A percentile compares a stretch with the other conserved stretches of the same genome.
phyloP scores from a whole-genome alignment of 2,113 vertebrate genomes.

The Xyrauchen texanus region DNA sequence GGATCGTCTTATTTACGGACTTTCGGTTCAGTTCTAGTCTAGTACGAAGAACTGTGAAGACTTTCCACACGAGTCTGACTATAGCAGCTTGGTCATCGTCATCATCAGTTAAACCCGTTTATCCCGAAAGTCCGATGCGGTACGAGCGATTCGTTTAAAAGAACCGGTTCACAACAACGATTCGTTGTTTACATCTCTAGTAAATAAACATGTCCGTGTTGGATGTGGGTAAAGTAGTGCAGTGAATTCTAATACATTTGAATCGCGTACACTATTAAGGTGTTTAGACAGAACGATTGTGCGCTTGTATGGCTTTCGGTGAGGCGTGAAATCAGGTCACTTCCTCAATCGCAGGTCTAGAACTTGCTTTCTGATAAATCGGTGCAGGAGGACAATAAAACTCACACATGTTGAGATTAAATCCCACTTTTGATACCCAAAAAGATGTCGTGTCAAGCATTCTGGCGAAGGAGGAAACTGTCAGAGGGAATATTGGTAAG shows the following conservation, averaged over 20 bases:
- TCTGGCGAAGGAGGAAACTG: slow-evolving; percentile 65
- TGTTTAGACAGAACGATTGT: neutral
- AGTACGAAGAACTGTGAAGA: neutral
- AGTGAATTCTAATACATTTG: too few relatives aligned
- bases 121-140: neutral
- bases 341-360: slow-evolving; percentile 24
- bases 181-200: too few relatives aligned
- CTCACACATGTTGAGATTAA: slow-evolving; percentile 37
- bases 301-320: neutral
- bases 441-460: slow-evolving; percentile 67
- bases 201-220: too few relatives aligned
- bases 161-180: too few relatives aligned
- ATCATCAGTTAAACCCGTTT: neutral
- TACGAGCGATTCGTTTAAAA: too few relatives aligned
- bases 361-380: neutral
- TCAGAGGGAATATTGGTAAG: slow-evolving; percentile 68
- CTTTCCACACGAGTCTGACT: neutral
- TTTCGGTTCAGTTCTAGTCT: neutral
- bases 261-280: neutral
- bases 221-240: neutral
- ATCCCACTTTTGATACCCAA: slow-evolving; percentile 50
- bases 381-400: neutral
- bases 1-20: neutral
- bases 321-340: slow-evolving; percentile 3
- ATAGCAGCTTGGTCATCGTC: neutral